Conservation (phyloP, 2,797 vertebrate genomes). For the Sebastes paucispinis region DNA sequence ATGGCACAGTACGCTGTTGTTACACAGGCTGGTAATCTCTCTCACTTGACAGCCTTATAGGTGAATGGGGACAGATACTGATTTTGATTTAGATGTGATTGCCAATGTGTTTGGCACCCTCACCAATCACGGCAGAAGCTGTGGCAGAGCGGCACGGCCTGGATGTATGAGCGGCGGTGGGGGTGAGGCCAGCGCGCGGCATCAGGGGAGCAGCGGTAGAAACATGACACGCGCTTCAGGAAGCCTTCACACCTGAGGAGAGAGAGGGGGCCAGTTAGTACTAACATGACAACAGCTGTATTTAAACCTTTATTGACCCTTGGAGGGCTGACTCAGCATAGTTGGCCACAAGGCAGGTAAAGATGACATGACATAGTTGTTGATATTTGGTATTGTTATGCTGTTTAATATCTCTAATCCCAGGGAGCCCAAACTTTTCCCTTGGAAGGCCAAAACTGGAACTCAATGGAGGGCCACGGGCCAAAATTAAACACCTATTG, state of each 20-base stretch:
- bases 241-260: conserved; percentile 83
- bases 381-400: neutral
- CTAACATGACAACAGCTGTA: neutral
- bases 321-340: neutral
- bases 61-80: conserved; percentile 3
- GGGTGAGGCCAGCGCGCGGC: conserved; percentile 82
- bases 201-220: conserved; percentile 86
- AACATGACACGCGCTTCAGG: conserved; percentile 81
- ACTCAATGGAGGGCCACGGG: too few species aligned
- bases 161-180: conserved; percentile 71
- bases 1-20: neutral
- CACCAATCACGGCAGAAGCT: conserved; percentile 90
- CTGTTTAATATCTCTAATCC: neutral
- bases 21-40: conserved; percentile 1
- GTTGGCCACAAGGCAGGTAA: neutral
- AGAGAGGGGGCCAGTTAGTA: neutral
- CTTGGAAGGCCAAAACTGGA: too few species aligned
- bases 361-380: neutral
- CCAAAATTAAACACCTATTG: too few species aligned
- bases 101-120: conserved; percentile 32
- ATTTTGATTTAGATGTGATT: conserved; percentile 21
- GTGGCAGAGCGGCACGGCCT: conserved; percentile 85
- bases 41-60: neutral
- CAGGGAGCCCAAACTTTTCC: too few species aligned
- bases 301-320: neutral